Percentiles rank a stretch among this genome's conserved stretches.
Evolutionary conservation across 2,113 vertebrate species (phyloP).

Genomic region (Chroicocephalus ridibundus): DNA sequence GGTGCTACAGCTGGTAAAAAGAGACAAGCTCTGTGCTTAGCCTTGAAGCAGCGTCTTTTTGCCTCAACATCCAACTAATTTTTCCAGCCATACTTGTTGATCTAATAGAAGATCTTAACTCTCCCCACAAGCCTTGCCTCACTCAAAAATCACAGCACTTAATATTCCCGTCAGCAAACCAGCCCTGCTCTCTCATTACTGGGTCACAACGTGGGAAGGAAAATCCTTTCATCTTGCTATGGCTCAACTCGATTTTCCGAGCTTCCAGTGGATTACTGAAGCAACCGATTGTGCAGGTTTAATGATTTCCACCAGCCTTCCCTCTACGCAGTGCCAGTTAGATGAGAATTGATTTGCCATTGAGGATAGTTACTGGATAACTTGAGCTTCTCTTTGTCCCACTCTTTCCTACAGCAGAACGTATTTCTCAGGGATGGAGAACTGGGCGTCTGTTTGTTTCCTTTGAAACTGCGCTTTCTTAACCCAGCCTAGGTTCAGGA

Average conservation of each 20-base stretch:
- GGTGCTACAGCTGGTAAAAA: not conserved
- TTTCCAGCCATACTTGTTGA: not conserved
- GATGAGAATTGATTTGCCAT: not conserved
- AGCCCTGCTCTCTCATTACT: not conserved
- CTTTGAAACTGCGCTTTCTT: not conserved
- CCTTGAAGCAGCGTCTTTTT: not conserved
- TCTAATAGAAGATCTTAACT: not conserved
- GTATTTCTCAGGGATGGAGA: not conserved
- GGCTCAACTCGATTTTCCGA: not conserved
- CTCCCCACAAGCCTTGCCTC: not conserved
- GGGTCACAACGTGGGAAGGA: not conserved
- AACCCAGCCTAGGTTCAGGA: not conserved
- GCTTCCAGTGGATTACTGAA: not conserved
- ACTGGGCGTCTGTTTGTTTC: not conserved
- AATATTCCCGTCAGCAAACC: not conserved
- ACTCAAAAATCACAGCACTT: not conserved
- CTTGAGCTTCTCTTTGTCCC: not conserved
- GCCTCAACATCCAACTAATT: not conserved
- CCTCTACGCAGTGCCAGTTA: rapidly evolving
- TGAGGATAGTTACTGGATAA: not conserved
- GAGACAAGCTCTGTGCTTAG: not conserved
- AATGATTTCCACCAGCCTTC: not conserved
- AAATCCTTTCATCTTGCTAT: slow-evolving; percentile 7
- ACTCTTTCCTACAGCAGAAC: not conserved
- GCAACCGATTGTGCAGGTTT: not conserved